Evolutionary conservation across 2,797 vertebrate genomes (phyloP).

Genomic region (Sebastes minor): DNA sequence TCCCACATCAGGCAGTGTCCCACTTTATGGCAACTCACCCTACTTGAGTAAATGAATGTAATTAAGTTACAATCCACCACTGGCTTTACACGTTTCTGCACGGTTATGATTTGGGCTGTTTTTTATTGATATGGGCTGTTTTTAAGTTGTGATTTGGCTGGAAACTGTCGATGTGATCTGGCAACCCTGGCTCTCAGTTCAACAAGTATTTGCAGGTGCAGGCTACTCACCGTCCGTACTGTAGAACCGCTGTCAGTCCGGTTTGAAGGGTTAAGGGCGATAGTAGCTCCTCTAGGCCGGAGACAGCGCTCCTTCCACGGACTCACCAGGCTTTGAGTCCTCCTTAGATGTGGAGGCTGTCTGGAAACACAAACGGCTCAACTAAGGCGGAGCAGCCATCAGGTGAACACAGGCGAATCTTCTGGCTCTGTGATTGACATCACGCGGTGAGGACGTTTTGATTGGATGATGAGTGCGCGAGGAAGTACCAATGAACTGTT

Average conservation of each 20-base stretch:
- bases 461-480: too few species aligned
- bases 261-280: neutral
- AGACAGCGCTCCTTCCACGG: neutral
- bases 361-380: fast-evolving
- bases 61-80: too few species aligned
- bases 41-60: too few species aligned
- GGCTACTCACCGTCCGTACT: neutral
- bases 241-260: neutral
- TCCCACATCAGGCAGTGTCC: too few species aligned
- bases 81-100: too few species aligned
- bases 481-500: too few species aligned
- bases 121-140: too few species aligned
- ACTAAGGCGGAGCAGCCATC: neutral
- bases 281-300: too few species aligned
- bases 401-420: neutral
- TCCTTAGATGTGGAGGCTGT: neutral
- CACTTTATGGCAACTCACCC: too few species aligned
- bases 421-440: neutral
- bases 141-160: too few species aligned
- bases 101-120: too few species aligned
- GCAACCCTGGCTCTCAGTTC: neutral
- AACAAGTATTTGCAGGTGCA: fast-evolving
- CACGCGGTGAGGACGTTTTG: neutral
- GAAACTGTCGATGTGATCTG: too few species aligned
- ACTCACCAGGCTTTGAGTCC: neutral